A percentile compares a stretch with the other conserved stretches of the same genome.
phyloP scores from a whole-genome alignment of 2,113 vertebrate species.

The Archilochus colubris region DNA sequence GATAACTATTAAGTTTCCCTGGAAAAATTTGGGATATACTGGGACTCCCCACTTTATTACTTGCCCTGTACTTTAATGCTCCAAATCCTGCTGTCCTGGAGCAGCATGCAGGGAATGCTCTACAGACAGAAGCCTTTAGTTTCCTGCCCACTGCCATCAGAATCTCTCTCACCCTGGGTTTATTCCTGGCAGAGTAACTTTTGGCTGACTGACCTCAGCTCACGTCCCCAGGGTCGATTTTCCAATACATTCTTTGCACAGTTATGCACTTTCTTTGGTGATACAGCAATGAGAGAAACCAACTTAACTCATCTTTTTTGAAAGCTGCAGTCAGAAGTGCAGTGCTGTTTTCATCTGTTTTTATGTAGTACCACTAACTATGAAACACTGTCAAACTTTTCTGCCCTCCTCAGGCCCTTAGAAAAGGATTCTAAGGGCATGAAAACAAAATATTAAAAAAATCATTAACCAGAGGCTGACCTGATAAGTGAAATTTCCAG shows the following conservation, averaged over 20 bases:
- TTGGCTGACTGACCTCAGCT: conserved; percentile 41
- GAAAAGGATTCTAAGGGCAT: background rate
- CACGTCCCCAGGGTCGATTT: background rate
- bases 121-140: conserved; percentile 18
- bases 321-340: background rate
- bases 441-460: background rate
- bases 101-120: conserved; percentile 31
- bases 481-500: background rate
- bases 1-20: background rate
- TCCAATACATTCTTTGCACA: conserved; percentile 32
- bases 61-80: background rate
- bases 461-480: background rate
- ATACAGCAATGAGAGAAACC: background rate
- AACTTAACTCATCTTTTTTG: background rate
- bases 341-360: background rate
- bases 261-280: background rate
- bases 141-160: conserved; percentile 1
- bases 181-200: conserved; percentile 53
- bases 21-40: background rate
- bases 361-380: background rate
- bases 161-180: background rate
- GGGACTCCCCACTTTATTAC: background rate
- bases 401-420: background rate
- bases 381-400: background rate
- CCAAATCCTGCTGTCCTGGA: conserved; percentile 9